These are phyloP conservation scores for Pyralis farinalis DNA, from an alignment of 2,888 invertebrate genomes.

Conservation along the genomic window DNA sequence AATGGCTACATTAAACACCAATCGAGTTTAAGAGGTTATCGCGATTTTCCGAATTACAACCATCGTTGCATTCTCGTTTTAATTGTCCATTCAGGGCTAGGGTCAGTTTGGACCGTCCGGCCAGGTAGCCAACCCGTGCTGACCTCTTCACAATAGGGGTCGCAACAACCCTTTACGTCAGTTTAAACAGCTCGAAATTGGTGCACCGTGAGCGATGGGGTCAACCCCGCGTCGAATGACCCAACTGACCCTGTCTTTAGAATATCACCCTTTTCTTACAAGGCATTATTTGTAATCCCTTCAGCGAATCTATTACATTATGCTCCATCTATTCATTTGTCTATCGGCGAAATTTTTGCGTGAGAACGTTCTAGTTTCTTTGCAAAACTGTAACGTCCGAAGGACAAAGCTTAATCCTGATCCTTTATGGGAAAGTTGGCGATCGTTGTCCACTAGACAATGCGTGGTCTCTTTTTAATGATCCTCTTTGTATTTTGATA, in stretches of 20 bases:
- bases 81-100: slow-evolving; percentile 64
- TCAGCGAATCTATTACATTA: slow-evolving; percentile 81
- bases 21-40: slow-evolving; percentile 66
- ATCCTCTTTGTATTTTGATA: slow-evolving; percentile 72
- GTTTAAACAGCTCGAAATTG: slow-evolving; percentile 74
- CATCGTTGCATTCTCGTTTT: slow-evolving; percentile 71
- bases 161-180: slow-evolving; percentile 72
- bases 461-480: slow-evolving; percentile 77
- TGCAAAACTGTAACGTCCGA: slow-evolving; percentile 72
- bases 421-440: slow-evolving; percentile 63
- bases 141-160: slow-evolving; percentile 60
- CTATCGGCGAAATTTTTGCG: slow-evolving; percentile 72
- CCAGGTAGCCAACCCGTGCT: slow-evolving; percentile 74
- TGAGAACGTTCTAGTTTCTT: slow-evolving; percentile 78
- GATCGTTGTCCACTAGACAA: slow-evolving; percentile 64
- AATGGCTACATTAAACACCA: slow-evolving; percentile 44
- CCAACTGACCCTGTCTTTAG: slow-evolving; percentile 66
- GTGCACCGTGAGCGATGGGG: slow-evolving; percentile 78
- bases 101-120: slow-evolving; percentile 53
- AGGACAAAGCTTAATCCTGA: slow-evolving; percentile 37
- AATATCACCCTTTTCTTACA: slow-evolving; percentile 73
- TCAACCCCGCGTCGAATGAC: slow-evolving; percentile 69
- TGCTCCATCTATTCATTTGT: slow-evolving; percentile 60
- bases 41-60: slow-evolving; percentile 61
- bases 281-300: slow-evolving; percentile 81